phyloP scores from a whole-genome alignment of 1,140 invertebrate species.

The Cotesia typhae region DNA sequence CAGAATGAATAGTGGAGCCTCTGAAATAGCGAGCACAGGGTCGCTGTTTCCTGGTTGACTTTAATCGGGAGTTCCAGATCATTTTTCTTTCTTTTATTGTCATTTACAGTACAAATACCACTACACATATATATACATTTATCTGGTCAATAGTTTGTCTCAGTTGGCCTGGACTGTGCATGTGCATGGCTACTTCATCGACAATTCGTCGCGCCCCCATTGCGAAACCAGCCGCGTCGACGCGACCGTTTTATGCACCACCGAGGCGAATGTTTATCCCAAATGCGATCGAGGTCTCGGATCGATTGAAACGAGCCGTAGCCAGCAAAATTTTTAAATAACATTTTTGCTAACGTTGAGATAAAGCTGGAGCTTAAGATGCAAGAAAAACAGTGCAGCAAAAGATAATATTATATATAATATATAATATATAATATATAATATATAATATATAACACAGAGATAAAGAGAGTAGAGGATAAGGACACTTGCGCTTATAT shows the following conservation, averaged over 20 bases:
- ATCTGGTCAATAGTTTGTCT: neutral
- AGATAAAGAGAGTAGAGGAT: neutral
- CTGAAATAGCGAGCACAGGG: neutral
- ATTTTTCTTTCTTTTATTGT: neutral
- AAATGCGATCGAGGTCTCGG: slow-evolving; percentile 20
- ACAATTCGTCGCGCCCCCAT: slow-evolving; percentile 27
- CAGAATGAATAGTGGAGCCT: neutral
- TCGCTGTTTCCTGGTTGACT: slow-evolving; percentile 18
- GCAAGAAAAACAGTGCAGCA: neutral
- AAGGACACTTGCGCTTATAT: neutral
- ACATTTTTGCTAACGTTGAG: neutral
- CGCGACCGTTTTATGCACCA: slow-evolving; percentile 22
- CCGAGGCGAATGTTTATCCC: slow-evolving; percentile 9
- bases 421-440: neutral
- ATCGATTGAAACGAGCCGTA: neutral
- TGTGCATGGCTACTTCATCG: slow-evolving; percentile 1
- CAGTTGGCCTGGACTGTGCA: too few relatives aligned
- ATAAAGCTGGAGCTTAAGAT: neutral
- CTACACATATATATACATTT: neutral
- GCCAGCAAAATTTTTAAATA: neutral
- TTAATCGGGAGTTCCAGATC: neutral
- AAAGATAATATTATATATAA: too few relatives aligned
- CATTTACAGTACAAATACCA: neutral
- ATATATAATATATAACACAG: neutral
- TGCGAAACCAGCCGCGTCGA: slow-evolving; percentile 24